A percentile compares a stretch with the other conserved stretches of the same genome.
phyloP scores from a whole-genome alignment of 1,140 invertebrate species.

The Brachionus paranguensis region DNA sequence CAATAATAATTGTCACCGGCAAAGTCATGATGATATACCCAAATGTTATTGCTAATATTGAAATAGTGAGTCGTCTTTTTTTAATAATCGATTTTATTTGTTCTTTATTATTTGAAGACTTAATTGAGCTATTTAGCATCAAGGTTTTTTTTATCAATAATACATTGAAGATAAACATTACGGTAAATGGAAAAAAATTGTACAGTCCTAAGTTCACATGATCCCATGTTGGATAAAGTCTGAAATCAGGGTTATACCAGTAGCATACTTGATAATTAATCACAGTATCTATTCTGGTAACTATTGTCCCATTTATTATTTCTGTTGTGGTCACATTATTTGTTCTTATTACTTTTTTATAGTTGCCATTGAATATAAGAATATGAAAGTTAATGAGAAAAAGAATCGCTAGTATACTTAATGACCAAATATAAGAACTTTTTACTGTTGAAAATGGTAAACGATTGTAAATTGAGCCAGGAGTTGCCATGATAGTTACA shows the following conservation, averaged over 20 bases:
- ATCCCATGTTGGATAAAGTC: not conserved
- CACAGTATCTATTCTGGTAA: no score
- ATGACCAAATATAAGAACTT: not conserved
- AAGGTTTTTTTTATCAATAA: not conserved
- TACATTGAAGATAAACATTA: not conserved
- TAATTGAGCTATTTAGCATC: not conserved
- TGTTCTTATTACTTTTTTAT: not conserved
- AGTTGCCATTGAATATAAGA: not conserved
- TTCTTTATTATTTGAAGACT: not conserved
- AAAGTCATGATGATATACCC: not conserved
- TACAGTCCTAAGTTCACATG: not conserved
- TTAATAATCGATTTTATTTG: not conserved
- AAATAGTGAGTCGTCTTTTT: not conserved
- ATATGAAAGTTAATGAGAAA: not conserved
- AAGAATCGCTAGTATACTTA: not conserved
- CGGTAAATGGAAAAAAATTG: not conserved
- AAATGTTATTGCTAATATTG: constrained; percentile 1
- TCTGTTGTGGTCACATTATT: not conserved
- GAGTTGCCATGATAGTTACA: not conserved
- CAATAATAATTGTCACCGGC: not conserved
- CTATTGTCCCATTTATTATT: not conserved
- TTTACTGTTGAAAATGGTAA: not conserved
- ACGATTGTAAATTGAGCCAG: not conserved
- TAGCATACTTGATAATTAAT: not conserved
- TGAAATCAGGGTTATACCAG: not conserved